These are phyloP conservation scores for Bubo blakistoni DNA, from an alignment of 2,113 vertebrate genomes.

Conservation along the genomic window DNA sequence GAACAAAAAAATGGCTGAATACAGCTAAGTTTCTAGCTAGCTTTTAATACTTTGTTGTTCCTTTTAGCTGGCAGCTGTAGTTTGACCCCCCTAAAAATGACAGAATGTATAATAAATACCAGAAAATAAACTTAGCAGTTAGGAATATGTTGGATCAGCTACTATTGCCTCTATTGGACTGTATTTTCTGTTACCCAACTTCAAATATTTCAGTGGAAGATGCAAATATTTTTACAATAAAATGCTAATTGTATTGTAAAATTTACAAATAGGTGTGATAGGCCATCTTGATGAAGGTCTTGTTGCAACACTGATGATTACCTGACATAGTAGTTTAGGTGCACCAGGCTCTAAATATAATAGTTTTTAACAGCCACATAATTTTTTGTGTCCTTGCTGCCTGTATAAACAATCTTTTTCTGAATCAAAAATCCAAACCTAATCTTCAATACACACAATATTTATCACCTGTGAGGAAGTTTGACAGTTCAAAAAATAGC, in stretches of 20 bases:
- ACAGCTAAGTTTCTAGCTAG: background rate
- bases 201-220: background rate
- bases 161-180: background rate
- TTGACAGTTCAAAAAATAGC: background rate
- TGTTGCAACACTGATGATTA: background rate
- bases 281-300: background rate
- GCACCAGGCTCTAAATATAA: background rate
- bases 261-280: background rate
- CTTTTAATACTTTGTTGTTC: background rate
- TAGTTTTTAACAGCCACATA: background rate
- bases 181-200: background rate
- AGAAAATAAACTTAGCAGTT: background rate
- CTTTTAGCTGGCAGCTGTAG: background rate
- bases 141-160: background rate
- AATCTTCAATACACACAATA: background rate
- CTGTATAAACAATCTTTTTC: background rate
- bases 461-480: background rate
- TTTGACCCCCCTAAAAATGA: background rate
- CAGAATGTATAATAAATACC: background rate
- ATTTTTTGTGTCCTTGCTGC: background rate
- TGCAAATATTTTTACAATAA: background rate
- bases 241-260: background rate
- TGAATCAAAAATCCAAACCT: background rate
- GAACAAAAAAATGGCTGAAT: background rate
- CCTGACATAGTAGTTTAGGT: background rate